Evolutionary conservation across 1,140 invertebrate species (phyloP).

Genomic region (Drosophila eugracilis): DNA sequence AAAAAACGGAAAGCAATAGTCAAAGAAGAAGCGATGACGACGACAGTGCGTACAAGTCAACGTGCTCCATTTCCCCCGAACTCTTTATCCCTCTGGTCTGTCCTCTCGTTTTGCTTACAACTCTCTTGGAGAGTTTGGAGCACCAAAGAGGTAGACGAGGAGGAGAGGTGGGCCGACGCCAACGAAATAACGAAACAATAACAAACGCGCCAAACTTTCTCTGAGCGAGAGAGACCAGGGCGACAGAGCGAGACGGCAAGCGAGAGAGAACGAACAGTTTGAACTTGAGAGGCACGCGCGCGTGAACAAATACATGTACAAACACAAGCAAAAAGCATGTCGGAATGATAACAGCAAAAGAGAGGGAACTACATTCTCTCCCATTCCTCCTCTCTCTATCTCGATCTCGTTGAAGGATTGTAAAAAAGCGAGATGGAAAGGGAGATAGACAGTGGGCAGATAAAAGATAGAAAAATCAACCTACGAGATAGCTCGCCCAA

Average conservation of each 20-base stretch:
- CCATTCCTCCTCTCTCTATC: constrained; percentile 5
- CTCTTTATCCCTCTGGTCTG: background rate
- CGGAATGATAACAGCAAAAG: constrained; percentile 70
- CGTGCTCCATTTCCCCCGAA: constrained; percentile 54
- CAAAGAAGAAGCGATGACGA: constrained; percentile 41
- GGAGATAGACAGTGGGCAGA: constrained; percentile 54
- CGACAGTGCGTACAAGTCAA: constrained; percentile 65
- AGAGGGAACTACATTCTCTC: constrained; percentile 14
- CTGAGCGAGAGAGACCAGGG: constrained; percentile 46
- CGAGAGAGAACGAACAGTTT: constrained; percentile 34
- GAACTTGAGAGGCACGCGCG: constrained; percentile 82
- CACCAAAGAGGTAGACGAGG: background rate
- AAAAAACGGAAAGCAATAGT: constrained; percentile 50
- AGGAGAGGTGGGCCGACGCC: constrained; percentile 48
- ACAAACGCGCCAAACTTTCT: constrained; percentile 82
- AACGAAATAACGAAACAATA: constrained; percentile 82
- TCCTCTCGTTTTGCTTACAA: constrained; percentile 5
- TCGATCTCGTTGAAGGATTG: constrained; percentile 41
- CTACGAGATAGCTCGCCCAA: constrained; percentile 50
- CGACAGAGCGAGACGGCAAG: constrained; percentile 17
- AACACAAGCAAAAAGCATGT: constrained; percentile 74
- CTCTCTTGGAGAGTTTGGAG: constrained; percentile 23
- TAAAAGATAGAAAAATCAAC: constrained; percentile 54
- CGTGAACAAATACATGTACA: constrained; percentile 77
- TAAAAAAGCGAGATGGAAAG: constrained; percentile 31